Conservation (phyloP, 1,140 invertebrate genomes). For the Ostrea denselamellosa region DNA sequence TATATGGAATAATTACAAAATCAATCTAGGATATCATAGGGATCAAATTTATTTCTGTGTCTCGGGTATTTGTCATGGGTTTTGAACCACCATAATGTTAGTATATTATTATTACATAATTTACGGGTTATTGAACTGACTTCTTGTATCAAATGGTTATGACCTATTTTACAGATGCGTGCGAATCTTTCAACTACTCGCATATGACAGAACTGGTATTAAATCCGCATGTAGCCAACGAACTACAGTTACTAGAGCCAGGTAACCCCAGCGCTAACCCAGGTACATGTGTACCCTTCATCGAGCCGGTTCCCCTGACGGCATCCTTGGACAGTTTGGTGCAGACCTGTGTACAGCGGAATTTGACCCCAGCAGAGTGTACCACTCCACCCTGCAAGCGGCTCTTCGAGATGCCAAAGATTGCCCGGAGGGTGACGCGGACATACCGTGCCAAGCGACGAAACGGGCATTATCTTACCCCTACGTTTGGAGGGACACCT, state of each 20-base stretch:
- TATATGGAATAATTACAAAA: no score
- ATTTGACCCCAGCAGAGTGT: neutral
- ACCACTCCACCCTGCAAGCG: neutral
- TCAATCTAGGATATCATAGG: no score
- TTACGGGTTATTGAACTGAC: no score
- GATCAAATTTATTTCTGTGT: no score
- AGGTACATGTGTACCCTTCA: neutral
- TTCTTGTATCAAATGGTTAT: no score
- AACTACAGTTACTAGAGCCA: neutral
- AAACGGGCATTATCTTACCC: constrained; percentile 45
- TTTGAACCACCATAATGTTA: no score
- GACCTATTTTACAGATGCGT: neutral
- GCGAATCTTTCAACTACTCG: neutral
- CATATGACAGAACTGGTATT: neutral
- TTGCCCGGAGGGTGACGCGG: constrained; percentile 13
- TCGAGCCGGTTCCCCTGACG: neutral
- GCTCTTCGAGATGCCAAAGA: constrained; percentile 21
- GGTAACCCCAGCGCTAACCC: neutral
- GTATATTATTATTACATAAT: no score
- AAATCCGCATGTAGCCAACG: neutral
- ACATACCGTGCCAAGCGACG: constrained; percentile 44
- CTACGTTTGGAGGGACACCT: neutral
- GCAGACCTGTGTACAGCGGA: neutral
- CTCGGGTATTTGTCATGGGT: no score
- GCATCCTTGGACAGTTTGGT: neutral